These are phyloP conservation scores for Stegana nigrithorax DNA, from an alignment of 2,888 invertebrate genomes.

Conservation along the genomic window DNA sequence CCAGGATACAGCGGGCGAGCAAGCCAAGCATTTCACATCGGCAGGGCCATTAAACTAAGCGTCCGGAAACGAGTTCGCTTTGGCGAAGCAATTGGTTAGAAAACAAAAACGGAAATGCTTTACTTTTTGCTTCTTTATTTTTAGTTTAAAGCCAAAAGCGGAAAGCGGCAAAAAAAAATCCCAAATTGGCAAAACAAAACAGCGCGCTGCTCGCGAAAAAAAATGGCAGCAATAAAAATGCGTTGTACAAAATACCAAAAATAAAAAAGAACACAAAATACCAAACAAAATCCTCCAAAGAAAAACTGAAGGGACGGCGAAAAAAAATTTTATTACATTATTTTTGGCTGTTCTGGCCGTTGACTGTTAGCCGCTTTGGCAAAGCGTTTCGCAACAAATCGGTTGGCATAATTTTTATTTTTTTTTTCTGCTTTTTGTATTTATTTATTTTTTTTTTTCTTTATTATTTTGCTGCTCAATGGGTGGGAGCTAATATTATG, in stretches of 20 bases:
- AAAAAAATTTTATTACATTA: conserved; percentile 40
- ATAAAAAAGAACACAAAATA: neutral
- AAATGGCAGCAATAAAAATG: conserved; percentile 40
- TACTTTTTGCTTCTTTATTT: no score
- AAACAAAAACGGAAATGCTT: conserved; percentile 42
- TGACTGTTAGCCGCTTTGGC: neutral
- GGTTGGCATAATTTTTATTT: conserved; percentile 32
- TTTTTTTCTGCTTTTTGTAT: conserved; percentile 40
- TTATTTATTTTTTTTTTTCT: neutral
- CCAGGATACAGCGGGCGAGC: no score
- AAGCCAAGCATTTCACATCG: no score
- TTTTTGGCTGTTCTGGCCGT: conserved; percentile 34
- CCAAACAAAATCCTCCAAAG: neutral
- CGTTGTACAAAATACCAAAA: conserved; percentile 34
- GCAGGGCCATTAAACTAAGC: conserved; percentile 54
- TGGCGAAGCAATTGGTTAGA: conserved; percentile 38
- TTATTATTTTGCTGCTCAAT: no score
- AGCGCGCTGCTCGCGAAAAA: neutral
- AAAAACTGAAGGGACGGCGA: no score
- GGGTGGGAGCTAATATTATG: conserved; percentile 35
- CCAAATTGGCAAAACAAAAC: neutral
- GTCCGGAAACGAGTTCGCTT: conserved; percentile 47
- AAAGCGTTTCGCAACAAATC: no score
- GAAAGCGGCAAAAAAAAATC: conserved; percentile 17
- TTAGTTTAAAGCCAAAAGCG: conserved; percentile 28